These are phyloP conservation scores for human DNA, from an alignment of 2,113 vertebrate genomes.

Conservation along the genomic window DNA sequence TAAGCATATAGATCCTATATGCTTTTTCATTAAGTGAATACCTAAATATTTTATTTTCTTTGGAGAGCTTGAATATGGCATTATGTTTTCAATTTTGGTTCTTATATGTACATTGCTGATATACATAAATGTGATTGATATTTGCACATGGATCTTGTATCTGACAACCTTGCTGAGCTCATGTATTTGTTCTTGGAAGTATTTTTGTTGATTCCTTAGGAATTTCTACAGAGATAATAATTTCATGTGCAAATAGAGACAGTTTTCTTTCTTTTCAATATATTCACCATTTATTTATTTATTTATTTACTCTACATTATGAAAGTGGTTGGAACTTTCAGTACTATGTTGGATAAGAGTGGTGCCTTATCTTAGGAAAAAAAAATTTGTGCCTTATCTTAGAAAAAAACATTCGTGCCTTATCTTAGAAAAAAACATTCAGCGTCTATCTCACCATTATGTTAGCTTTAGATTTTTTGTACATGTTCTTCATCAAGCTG, in stretches of 20 bases:
- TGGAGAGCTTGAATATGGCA: background rate
- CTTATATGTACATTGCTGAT: background rate
- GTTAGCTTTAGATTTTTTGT: background rate
- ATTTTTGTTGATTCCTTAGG: background rate
- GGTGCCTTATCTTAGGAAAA: background rate
- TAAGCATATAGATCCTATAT: accelerated
- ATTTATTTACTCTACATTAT: background rate
- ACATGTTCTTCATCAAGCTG: background rate
- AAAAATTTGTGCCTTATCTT: background rate
- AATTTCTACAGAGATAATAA: background rate
- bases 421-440: background rate
- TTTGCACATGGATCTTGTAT: background rate
- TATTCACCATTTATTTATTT: background rate
- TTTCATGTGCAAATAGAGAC: background rate
- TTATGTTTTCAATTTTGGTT: background rate
- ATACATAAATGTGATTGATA: background rate
- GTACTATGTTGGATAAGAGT: background rate
- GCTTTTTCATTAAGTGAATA: background rate
- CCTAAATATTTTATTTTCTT: background rate
- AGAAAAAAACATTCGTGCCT: background rate
- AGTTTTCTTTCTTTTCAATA: background rate
- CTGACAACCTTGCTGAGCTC: background rate
- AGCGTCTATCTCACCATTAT: too few relatives aligned
- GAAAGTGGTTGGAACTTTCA: background rate
- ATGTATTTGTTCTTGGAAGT: background rate